phyloP scores from a whole-genome alignment of 1,140 invertebrate species.

The Zaprionus africanus region DNA sequence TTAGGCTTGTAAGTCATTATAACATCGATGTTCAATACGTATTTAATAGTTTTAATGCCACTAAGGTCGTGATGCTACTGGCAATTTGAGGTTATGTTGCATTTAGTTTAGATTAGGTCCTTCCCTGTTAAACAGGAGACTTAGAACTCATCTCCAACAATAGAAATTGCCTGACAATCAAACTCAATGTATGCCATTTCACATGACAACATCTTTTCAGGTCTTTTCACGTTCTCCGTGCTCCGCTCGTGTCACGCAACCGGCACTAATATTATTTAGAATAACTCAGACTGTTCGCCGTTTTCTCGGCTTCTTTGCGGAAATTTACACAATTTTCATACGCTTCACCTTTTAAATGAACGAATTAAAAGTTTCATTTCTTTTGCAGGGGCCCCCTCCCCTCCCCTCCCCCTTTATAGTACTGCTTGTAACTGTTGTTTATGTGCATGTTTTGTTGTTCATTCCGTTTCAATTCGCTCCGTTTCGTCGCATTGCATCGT shows the following conservation, averaged over 20 bases:
- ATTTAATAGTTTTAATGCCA: no score
- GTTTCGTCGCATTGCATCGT: conserved; percentile 42
- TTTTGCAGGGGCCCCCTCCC: conserved; percentile 9
- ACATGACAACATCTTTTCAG: background rate
- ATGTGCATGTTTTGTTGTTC: conserved; percentile 33
- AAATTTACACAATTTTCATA: conserved; percentile 79
- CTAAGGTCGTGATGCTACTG: no score
- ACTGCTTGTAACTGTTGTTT: conserved; percentile 40
- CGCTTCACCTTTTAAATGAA: conserved; percentile 80
- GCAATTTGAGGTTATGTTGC: no score
- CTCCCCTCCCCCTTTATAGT: background rate
- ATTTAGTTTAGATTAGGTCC: no score
- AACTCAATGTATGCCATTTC: no score
- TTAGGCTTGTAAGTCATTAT: no score
- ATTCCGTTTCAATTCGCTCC: conserved; percentile 39
- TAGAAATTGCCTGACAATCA: no score
- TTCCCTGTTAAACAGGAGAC: no score
- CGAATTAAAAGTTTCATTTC: conserved; percentile 80
- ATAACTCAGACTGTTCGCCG: conserved; percentile 4
- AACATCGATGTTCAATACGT: no score
- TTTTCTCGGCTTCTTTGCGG: conserved; percentile 42
- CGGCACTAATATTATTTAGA: conserved; percentile 11
- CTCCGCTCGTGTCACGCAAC: conserved; percentile 8
- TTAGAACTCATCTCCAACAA: no score
- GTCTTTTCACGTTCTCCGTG: background rate